These are phyloP conservation scores for Hemichromis elongatus DNA, from an alignment of 2,113 vertebrate species.

Conservation along the genomic window DNA sequence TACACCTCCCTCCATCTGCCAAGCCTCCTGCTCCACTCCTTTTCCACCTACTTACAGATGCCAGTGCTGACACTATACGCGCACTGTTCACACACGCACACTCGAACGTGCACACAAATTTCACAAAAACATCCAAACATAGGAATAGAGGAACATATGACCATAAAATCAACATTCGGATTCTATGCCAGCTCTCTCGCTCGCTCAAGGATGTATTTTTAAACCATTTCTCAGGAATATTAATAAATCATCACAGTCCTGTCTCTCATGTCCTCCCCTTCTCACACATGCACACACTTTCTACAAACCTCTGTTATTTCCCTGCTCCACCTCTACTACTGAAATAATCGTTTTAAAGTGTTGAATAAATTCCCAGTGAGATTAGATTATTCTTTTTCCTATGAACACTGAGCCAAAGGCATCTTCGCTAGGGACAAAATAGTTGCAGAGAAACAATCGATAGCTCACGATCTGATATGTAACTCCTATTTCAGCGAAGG, in stretches of 20 bases:
- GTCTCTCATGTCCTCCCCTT: not conserved
- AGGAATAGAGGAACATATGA: not conserved
- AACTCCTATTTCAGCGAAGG: not conserved
- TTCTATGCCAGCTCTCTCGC: not conserved
- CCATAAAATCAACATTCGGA: not conserved
- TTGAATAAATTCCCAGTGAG: not conserved
- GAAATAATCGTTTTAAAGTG: not conserved
- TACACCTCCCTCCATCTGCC: constrained; percentile 31
- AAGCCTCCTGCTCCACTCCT: constrained; percentile 15
- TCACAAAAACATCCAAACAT: not conserved
- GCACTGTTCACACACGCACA: not conserved
- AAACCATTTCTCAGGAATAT: not conserved
- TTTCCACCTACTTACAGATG: constrained; percentile 29
- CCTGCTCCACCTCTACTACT: not conserved
- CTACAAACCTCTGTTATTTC: not conserved
- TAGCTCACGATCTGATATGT: not conserved
- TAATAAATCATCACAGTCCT: not conserved
- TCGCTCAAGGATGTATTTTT: not conserved
- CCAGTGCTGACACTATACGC: not conserved
- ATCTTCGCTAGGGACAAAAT: not conserved
- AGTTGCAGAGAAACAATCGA: not conserved
- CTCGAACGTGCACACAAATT: not conserved
- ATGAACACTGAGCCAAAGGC: not conserved
- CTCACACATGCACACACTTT: not conserved
- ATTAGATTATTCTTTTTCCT: not conserved